Percentiles rank a stretch among this genome's conserved stretches.
Evolutionary conservation across 2,797 vertebrate genomes (phyloP).

Genomic region (Poeciliopsis paucimaculata): DNA sequence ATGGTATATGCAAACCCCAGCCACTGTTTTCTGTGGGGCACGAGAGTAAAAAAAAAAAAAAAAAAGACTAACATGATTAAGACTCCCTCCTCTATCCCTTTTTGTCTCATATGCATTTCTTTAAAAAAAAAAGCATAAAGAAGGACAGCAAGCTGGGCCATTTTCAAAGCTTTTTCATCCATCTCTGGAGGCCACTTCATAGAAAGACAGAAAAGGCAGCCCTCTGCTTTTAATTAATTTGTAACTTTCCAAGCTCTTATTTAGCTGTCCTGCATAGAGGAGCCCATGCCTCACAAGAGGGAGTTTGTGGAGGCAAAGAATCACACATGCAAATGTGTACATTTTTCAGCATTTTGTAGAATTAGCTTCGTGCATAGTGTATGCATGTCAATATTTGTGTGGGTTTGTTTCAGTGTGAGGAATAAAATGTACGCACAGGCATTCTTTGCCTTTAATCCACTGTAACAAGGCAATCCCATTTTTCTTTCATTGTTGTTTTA

Average conservation of each 20-base stretch:
- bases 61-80: conserved; percentile 52
- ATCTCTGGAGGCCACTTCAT: conserved; percentile 61
- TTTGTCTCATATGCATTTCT: conserved; percentile 52
- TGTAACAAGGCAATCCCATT: conserved; percentile 60
- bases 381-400: conserved; percentile 47
- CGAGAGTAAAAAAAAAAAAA: conserved; percentile 29
- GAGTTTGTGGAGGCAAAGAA: conserved; percentile 23
- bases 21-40: conserved; percentile 23
- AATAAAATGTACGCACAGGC: conserved; percentile 50
- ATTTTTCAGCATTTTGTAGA: conserved; percentile 25
- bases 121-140: conserved; percentile 39
- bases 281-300: conserved; percentile 42
- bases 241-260: conserved; percentile 54
- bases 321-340: conserved; percentile 34
- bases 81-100: conserved; percentile 21
- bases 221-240: conserved; percentile 67
- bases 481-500: background rate
- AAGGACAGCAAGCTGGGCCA: conserved; percentile 45
- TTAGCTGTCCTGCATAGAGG: conserved; percentile 32
- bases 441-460: conserved; percentile 61
- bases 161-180: conserved; percentile 47
- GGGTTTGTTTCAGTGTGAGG: conserved; percentile 37
- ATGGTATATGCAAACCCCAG: conserved; percentile 14
- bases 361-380: conserved; percentile 37
- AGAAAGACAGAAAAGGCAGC: conserved; percentile 38